These are phyloP conservation scores for Alosa alosa DNA, from an alignment of 2,113 vertebrate genomes.

Conservation along the genomic window DNA sequence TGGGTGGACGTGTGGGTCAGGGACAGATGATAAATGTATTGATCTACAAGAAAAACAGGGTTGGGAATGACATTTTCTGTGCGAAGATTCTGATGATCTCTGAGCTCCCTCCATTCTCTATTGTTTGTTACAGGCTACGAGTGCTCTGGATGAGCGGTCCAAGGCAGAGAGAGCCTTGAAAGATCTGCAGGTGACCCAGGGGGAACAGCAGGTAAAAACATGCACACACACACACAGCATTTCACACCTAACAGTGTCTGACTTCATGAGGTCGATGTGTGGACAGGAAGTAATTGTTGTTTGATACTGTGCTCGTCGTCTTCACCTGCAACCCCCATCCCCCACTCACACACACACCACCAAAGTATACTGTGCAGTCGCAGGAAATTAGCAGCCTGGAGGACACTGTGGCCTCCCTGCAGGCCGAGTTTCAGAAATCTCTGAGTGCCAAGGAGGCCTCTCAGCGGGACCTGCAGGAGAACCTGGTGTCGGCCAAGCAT, in stretches of 20 bases:
- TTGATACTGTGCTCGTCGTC: neutral
- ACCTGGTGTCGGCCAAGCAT: conserved; percentile 84
- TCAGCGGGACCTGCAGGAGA: conserved; percentile 86
- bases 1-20: neutral
- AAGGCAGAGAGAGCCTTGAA: conserved; percentile 80
- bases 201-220: conserved; percentile 76
- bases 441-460: conserved; percentile 75
- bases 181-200: conserved; percentile 79
- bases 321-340: too few relatives aligned
- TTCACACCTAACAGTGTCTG: neutral
- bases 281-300: neutral
- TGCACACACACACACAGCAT: neutral
- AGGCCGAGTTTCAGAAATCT: conserved; percentile 84
- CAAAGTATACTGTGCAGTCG: conserved; percentile 64
- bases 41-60: neutral
- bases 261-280: neutral
- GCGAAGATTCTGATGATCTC: neutral
- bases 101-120: neutral
- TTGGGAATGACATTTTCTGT: neutral
- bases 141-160: conserved; percentile 83
- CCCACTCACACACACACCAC: conserved; percentile 10
- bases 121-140: conserved; percentile 74
- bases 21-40: neutral
- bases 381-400: conserved; percentile 83
- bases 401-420: conserved; percentile 81